Evolutionary conservation across 2,113 vertebrate species (phyloP), one percentile per base, ranked within the genome.

Genomic region (Nicator chloris): DNA sequence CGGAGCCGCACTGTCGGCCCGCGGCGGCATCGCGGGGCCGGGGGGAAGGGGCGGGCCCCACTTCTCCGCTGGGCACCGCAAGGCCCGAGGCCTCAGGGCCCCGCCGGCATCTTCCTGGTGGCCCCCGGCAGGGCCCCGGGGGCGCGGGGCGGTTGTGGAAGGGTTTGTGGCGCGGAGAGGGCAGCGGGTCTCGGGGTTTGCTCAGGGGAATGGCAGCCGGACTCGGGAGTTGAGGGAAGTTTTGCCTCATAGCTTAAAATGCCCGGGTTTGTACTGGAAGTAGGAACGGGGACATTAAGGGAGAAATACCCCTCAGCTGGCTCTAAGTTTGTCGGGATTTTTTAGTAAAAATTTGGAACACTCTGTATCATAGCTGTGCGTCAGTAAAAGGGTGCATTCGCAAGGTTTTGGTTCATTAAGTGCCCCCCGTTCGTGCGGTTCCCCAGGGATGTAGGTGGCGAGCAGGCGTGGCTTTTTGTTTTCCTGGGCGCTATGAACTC

Each of bases 341-440:
- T 61, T 35, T 30, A 31, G 40, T 24, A 10, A 19, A 2, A 1
- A 0, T 44, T 18, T n/a, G 66, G 51, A 18, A 8, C 23, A 0
- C 10, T 24, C 1, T 27, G 0, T 17, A 0, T 28, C 44, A 0
- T 10, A 12, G 16, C 1, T 21, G 6, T 6, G 15, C 47, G 4
- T 56, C 27, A 3, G 9, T 23, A 10, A 39, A 78, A 4, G 2
- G 10, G 2, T 54, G 30, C 15, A 2, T 82, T 51, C 16, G 5
- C 8, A 13, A 39, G 6, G 24, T 3, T 68, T 42, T 19, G 27
- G 14, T 31, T 37, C 6, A 0, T 50, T 3, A 35, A 15, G 65
- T 51, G 3, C 2, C 26, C 10, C 35, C 39, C 10, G 21, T 35
- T 47, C 40, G 2, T 23, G 1, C 33, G 47, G 47, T 15, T 68